Evolutionary conservation across 2,113 vertebrate genomes (phyloP).

Genomic region (Vulpes ferrilata): DNA sequence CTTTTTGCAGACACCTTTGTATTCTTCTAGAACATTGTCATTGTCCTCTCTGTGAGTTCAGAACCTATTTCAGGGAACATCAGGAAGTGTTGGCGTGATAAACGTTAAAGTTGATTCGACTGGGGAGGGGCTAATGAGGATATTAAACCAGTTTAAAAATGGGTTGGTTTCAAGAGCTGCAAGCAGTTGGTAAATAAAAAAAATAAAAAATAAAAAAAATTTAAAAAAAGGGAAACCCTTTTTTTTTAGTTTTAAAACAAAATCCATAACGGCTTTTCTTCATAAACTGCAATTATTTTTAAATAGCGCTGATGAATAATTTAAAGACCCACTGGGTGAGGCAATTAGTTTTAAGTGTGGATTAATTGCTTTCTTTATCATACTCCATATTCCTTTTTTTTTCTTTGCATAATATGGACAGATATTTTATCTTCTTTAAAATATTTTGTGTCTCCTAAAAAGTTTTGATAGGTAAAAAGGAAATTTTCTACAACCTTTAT

Average conservation of each 20-base stretch:
- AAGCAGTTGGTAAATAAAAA: constrained; percentile 61
- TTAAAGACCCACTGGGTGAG: constrained; percentile 84
- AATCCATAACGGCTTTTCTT: constrained; percentile 79
- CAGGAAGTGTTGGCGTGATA: neutral
- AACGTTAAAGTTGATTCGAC: neutral
- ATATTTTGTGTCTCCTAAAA: constrained; percentile 74
- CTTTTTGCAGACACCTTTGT: neutral
- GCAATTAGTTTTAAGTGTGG: constrained; percentile 83
- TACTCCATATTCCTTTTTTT: constrained; percentile 77
- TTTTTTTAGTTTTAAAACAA: constrained; percentile 77
- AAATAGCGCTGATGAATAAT: constrained; percentile 85
- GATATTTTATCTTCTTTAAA: constrained; percentile 79
- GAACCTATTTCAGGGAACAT: neutral
- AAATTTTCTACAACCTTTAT: neutral
- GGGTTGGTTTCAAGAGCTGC: neutral
- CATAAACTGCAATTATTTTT: constrained; percentile 84
- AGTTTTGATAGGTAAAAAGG: constrained; percentile 58
- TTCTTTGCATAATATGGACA: constrained; percentile 69
- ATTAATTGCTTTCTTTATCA: constrained; percentile 84
- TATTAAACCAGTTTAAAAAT: constrained; percentile 36
- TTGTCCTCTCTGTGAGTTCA: neutral
- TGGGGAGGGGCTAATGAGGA: neutral
- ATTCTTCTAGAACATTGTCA: neutral
- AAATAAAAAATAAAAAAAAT: neutral
- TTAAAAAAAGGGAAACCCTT: neutral